Base-by-base conservation (phyloP, 2,797 vertebrate genomes). In the Peromyscus melanophrys region DNA sequence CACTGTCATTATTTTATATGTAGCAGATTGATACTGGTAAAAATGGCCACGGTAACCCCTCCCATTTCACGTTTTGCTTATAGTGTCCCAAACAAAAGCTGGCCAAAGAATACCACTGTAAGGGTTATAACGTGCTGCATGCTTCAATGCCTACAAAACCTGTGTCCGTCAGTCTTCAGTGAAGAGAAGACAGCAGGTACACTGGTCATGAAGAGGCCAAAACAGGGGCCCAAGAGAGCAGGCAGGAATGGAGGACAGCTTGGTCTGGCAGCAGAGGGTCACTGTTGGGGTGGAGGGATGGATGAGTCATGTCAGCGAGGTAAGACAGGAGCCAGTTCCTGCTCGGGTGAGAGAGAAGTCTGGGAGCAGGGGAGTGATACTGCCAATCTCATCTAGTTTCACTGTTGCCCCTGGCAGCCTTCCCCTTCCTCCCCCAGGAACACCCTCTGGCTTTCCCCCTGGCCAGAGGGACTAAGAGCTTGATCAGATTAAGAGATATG, bases 381-480 rank as follows among this genome's bases (percentile, higher is more conserved):
- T 86, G 61, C 73, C 93, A 84, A 17, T 61, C 65, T 61, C 65
- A 71, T 94, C 2, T 0, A 71, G 59, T 73, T 55, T 52, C 5
- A 61, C 75, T 4, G 16, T 55, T 43, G 63, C 27, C 9, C 87
- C 73, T 55, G 92, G 95, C n/a, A 61, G 63, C 83, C 34, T 84
- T 94, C 25, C 17, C 16, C 43, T 43, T 27, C n/a, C 34, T 49
- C 49, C n/a, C 88, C 40, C 55, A 88, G 69, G 57, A 93, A 31
- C 37, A 92, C 84, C 67, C 67, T 80, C 77, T 25, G 16, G 73
- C 75, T 65, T 78, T 94, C 29, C 55, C 73, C 82, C 65, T 75
- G 88, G 97, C 40, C 17, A 3, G 34, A 86, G 65, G 43, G 80
- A 27, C 89, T 78, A 76, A 91, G n/a, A 97, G 78, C 61, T 40